phyloP scores from a whole-genome alignment of 1,140 invertebrate species.

The Sycophila sp. region DNA sequence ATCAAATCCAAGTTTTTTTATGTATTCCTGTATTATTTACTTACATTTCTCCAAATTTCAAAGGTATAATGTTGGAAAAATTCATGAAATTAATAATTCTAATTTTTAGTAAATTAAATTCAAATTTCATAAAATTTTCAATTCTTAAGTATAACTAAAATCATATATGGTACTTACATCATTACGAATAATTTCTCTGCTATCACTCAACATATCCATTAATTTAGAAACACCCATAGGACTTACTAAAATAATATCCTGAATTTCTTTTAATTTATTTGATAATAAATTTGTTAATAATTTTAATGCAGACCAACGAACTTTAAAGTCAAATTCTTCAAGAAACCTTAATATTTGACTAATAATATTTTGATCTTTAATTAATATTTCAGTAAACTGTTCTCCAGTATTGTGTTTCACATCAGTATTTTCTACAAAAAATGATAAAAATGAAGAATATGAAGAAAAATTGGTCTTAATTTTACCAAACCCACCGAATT shows the following conservation, averaged over 20 bases:
- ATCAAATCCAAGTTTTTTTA: no score
- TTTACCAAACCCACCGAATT: no score
- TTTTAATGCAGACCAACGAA: slow-evolving; percentile 88
- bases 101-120: no score
- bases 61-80: no score
- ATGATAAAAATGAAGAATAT: not conserved
- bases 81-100: no score
- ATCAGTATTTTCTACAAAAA: slow-evolving; percentile 63
- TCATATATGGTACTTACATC: slow-evolving; percentile 73
- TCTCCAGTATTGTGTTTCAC: slow-evolving; percentile 74
- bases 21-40: no score
- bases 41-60: no score
- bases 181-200: slow-evolving; percentile 95
- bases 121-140: slow-evolving; percentile 6
- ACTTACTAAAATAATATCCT: slow-evolving; percentile 93
- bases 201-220: slow-evolving; percentile 95
- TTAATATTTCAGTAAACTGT: slow-evolving; percentile 98
- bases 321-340: slow-evolving; percentile 95
- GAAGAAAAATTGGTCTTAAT: no score
- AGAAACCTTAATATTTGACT: slow-evolving; percentile 84
- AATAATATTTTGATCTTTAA: slow-evolving; percentile 91
- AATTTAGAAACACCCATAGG: slow-evolving; percentile 98
- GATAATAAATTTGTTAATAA: slow-evolving; percentile 83
- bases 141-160: not conserved
- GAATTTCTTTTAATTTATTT: slow-evolving; percentile 90